Base-by-base conservation (phyloP, 2,888 invertebrate genomes). In the Furcula furcula region DNA sequence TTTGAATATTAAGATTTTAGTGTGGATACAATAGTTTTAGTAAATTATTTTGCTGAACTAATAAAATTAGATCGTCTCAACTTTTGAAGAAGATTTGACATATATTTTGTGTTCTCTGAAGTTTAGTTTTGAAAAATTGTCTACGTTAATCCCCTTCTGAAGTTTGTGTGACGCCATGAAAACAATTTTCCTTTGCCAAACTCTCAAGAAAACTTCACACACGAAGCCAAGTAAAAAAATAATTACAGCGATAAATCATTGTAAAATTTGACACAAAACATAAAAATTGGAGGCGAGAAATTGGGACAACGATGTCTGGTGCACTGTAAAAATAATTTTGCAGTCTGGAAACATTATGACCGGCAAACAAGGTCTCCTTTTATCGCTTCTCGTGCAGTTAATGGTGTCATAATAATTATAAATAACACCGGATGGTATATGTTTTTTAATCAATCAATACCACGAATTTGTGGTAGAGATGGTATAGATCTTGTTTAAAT, bases 331-430 rank as follows among this genome's bases (percentile, higher is more conserved):
- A 43, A 52, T 43, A 48, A 43, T 18, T 51, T 47, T 43, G 34
- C 28, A 44, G 53, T 39, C 50, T 15, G 35, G 37, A 26, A 42
- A 28, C 33, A 33, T 34, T 13, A 29, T 28, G 49, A 49, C 46
- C 15, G 16, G 42, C 46, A 42, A 45, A 33, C 30, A 14, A 26
- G 30, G 31, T 34, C 39, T 25, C 22, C 36, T 35, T 51, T 54
- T 54, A 52, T 52, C 50, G 49, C 33, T 46, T 38, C n/a, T n/a
- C 50, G 54, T 50, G 36, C 40, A 45, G 41, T 42, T 41, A 21
- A 33, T 37, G 37, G 34, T 50, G 52, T 46, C 52, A 42, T 40
- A 37, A 46, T 36, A 37, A 50, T 46, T 50, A 50, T 38, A 49
- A 49, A 52, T 54, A 52, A 42, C 42, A 16, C 4, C 4, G 10